phyloP scores from a whole-genome alignment of 1,140 invertebrate species.

The Streblospio benedicti region DNA sequence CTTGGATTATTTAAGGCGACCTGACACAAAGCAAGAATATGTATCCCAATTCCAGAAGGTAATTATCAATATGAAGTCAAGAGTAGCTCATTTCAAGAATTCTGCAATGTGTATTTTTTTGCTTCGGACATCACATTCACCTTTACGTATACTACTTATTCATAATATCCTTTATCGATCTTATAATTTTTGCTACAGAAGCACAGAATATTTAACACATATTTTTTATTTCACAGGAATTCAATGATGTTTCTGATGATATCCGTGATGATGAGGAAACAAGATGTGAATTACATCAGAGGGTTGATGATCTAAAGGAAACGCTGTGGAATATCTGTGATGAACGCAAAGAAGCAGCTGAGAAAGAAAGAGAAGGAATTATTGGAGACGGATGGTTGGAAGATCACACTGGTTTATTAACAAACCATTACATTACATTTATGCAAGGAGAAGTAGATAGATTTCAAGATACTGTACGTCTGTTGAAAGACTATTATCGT shows the following conservation, averaged over 20 bases:
- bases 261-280: slow-evolving; percentile 46
- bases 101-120: too few relatives aligned
- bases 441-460: slow-evolving; percentile 46
- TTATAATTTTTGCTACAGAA: neutral
- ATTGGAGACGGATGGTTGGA: slow-evolving; percentile 46
- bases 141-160: too few relatives aligned
- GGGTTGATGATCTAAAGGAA: slow-evolving; percentile 44
- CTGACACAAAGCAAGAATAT: slow-evolving; percentile 45
- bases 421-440: slow-evolving; percentile 44
- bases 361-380: slow-evolving; percentile 38
- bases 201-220: neutral
- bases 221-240: slow-evolving; percentile 33
- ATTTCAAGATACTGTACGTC: slow-evolving; percentile 42
- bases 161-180: too few relatives aligned
- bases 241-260: slow-evolving; percentile 45
- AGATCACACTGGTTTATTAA: slow-evolving; percentile 42
- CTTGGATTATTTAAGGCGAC: slow-evolving; percentile 35
- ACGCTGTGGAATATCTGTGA: slow-evolving; percentile 46
- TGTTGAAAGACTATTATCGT: slow-evolving; percentile 46
- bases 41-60: slow-evolving; percentile 45
- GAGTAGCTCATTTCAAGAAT: too few relatives aligned
- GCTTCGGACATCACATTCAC: too few relatives aligned
- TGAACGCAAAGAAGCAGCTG: slow-evolving; percentile 43
- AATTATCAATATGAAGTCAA: neutral
- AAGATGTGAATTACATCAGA: slow-evolving; percentile 43